Percentiles rank a stretch among this genome's conserved stretches.
Conservation (phyloP, 2,888 invertebrate species). For the Caenorhabditis sp. region DNA sequence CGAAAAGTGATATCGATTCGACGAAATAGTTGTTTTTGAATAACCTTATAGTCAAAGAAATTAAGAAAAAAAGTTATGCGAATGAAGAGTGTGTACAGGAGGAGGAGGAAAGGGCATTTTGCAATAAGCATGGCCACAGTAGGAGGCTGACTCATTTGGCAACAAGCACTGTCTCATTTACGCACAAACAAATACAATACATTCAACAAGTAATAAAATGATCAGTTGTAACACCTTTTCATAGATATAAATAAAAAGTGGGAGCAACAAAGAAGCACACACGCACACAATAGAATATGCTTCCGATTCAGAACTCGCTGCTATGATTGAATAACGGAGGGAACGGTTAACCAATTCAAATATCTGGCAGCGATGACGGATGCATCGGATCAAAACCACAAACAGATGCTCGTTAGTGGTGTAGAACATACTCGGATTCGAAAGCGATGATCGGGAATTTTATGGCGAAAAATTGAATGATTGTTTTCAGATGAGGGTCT, state of each 20-base stretch:
- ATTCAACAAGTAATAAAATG: slow-evolving; percentile 38
- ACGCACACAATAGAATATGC: slow-evolving; percentile 1
- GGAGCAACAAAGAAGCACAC: slow-evolving; percentile 15
- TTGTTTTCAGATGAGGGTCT: slow-evolving; percentile 57
- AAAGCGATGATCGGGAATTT: slow-evolving; percentile 40
- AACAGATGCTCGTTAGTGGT: slow-evolving; percentile 56
- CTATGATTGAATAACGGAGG: not conserved
- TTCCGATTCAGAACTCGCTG: slow-evolving; percentile 28
- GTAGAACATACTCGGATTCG: slow-evolving; percentile 51
- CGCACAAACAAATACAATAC: slow-evolving; percentile 23
- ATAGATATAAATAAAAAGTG: slow-evolving; percentile 10
- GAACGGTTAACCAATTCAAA: slow-evolving; percentile 47
- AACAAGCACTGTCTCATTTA: slow-evolving; percentile 29
- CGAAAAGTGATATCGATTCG: too few species aligned
- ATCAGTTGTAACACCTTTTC: slow-evolving; percentile 27
- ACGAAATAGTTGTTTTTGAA: too few species aligned
- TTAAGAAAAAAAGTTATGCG: too few species aligned
- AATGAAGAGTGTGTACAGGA: too few species aligned
- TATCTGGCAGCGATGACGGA: slow-evolving; percentile 43
- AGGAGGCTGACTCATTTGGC: slow-evolving; percentile 7
- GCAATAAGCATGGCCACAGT: slow-evolving; percentile 17
- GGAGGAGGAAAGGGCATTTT: slow-evolving; percentile 2
- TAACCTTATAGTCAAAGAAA: too few species aligned
- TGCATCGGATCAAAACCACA: slow-evolving; percentile 52
- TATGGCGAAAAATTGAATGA: slow-evolving; percentile 54